Evolutionary conservation across 2,113 vertebrate genomes (phyloP), one percentile per base, ranked within the genome.

Genomic region (Mola mola): DNA sequence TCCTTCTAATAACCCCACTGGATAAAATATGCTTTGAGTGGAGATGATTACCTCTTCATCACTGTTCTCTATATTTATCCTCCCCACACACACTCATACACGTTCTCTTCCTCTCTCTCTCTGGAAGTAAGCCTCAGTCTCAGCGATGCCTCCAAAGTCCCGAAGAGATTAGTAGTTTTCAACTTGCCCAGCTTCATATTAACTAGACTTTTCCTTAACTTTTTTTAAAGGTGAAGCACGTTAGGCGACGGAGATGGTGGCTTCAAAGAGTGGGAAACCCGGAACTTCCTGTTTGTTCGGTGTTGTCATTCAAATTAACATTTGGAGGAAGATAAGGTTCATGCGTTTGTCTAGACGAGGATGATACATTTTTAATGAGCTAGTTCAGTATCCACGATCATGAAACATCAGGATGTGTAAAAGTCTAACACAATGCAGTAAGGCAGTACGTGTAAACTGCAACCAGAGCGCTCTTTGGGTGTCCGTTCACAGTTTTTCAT

Each of bases 41-140:
- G 68, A 79, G 76, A 86, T 83, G 83, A 87, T 84, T 84, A 78
- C 64, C 72, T 72, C 76, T 81, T 79, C 76, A 86, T 87, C 82
- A 41, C 70, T 73, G 60, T 72, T 75, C 72, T 77, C 80, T 85
- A 40, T 81, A 75, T 87, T 83, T 75, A 80, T 40, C 68, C 66
- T 43, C 41, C 68, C 43, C 52, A 42, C 8, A 15, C 42, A 15
- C 41, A 10, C 17, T 4, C 19, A 22, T 17, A 8, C 11, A n/a
- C 51, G 40, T 71, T 68, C 63, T 75, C 41, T 72, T 52, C 8
- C 51, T 13, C 72, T 55, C 68, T 73, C 61, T 71, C 66, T 69
- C 44, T 36, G 36, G 61, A 78, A 77, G 72, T 82, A 84, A 85
- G 80, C 72, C 66, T 77, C 73, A 46, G 72, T 78, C 82, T 85